Evolutionary conservation across 2,888 invertebrate genomes (phyloP).

Genomic region (Lasioglossum villosulum): DNA sequence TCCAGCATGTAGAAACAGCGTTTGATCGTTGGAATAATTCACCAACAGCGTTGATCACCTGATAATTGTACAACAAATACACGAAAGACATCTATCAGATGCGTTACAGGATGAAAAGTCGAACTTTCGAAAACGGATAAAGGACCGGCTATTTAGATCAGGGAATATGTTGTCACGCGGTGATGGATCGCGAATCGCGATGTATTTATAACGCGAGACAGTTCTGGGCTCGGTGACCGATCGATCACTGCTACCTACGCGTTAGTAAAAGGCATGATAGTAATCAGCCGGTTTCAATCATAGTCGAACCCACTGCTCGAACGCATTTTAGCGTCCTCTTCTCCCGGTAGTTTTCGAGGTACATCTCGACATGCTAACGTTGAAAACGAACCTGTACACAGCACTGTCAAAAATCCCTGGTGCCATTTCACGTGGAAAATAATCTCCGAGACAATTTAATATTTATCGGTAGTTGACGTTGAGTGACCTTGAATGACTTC

Average conservation of each 20-base stretch:
- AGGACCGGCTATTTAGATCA: conserved; percentile 1
- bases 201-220: conserved; percentile 16
- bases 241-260: conserved; percentile 29
- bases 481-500: too few species aligned
- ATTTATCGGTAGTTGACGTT: too few species aligned
- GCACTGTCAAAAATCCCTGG: neutral
- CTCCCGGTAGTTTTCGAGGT: conserved; percentile 2
- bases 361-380: neutral
- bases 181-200: conserved; percentile 21
- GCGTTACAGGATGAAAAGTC: neutral
- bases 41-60: neutral
- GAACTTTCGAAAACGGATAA: conserved; percentile 10
- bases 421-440: neutral
- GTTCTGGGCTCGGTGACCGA: conserved; percentile 8
- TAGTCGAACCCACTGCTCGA: neutral
- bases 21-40: neutral
- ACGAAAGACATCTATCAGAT: neutral
- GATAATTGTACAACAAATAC: neutral
- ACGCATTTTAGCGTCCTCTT: conserved; percentile 9
- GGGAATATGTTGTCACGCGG: neutral
- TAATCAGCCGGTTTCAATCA: conserved; percentile 30
- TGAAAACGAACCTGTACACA: neutral
- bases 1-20: too few species aligned
- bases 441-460: too few species aligned
- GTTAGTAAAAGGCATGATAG: conserved; percentile 23